phyloP scores from a whole-genome alignment of 2,888 invertebrate genomes.

The Agrypnus murinus region DNA sequence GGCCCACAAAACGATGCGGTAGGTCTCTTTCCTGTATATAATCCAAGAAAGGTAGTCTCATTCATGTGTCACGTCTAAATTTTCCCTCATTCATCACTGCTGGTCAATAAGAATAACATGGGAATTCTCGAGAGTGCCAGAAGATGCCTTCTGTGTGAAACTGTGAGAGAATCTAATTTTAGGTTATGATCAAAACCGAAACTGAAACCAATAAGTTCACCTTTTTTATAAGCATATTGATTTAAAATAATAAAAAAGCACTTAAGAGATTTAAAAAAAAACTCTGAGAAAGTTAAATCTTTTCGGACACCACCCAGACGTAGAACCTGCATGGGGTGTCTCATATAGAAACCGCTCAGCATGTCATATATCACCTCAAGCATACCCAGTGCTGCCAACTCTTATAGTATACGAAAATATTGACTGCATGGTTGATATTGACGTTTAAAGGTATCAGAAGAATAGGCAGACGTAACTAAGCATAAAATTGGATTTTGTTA shows the following conservation, averaged over 20 bases:
- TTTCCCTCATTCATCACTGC: not conserved
- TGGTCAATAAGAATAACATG: no score
- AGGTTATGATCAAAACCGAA: no score
- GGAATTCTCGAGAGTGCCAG: no score
- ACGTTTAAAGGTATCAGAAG: constrained; percentile 31
- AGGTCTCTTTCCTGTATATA: constrained; percentile 56
- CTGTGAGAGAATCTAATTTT: no score
- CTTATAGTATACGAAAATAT: constrained; percentile 31
- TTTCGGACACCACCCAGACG: constrained; percentile 39
- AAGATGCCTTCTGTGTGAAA: no score
- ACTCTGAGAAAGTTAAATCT: constrained; percentile 30
- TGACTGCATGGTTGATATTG: constrained; percentile 29
- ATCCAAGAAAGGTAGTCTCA: constrained; percentile 57
- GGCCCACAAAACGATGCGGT: constrained; percentile 63
- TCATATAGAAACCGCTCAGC: constrained; percentile 16
- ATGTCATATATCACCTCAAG: constrained; percentile 37
- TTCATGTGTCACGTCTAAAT: not conserved
- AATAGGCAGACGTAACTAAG: constrained; percentile 35
- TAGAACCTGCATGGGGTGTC: constrained; percentile 40
- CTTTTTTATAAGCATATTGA: constrained; percentile 19
- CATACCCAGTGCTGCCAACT: constrained; percentile 9
- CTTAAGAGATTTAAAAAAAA: not conserved
- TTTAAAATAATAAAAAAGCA: constrained; percentile 1
- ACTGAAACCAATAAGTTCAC: no score
- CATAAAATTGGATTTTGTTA: constrained; percentile 40